Evolutionary conservation across 2,888 invertebrate genomes (phyloP), one percentile per base, ranked within the genome.

Genomic region (Conistra vaccinii): DNA sequence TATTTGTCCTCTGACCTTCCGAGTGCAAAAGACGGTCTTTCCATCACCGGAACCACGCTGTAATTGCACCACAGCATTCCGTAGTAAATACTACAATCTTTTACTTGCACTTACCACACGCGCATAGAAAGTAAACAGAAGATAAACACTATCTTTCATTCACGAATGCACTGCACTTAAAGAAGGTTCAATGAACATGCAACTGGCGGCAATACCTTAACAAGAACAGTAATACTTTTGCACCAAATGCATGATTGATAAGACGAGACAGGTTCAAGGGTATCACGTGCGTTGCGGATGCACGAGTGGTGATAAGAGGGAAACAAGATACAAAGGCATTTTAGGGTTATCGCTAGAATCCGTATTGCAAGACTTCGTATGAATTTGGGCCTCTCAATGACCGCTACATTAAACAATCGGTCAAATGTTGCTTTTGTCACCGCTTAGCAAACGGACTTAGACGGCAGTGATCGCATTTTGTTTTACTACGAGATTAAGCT

Each of bases 141-240:
- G 80, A 77, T 80, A 73, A 61, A 23, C 45, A 70, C 51, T 80
- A 83, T 83, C 83, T 80, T 83, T 83, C 80, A 83, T 83, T 83
- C 77, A 83, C 12, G 1, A 69, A 68, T 69, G 53, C 69, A 70
- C 35, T 76, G 60, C 73, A 81, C 63, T 80, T n/a, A 20, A 35
- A 53, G 48, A 48, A 62, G 23, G 67, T 58, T 48, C 45, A 76
- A 35, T 62, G 32, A 70, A 4, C 55, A 45, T 58, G 62, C 66
- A 62, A 48, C 23, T 69, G 61, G 57, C 62, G 67, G 69, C 26
- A 78, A 14, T 51, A 65, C 20, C 62, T 67, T n/a, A 32, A 57
- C 26, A 17, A 32, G 4, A 20, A 39, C 61, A 32, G 51, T n/a
- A 14, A 55, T 23, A 65, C 23, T 48, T 51, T 58, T 67, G 32